Evolutionary conservation across 2,888 invertebrate species (phyloP), one percentile per base, ranked within the genome.

Genomic region (Habroteleia sp.): DNA sequence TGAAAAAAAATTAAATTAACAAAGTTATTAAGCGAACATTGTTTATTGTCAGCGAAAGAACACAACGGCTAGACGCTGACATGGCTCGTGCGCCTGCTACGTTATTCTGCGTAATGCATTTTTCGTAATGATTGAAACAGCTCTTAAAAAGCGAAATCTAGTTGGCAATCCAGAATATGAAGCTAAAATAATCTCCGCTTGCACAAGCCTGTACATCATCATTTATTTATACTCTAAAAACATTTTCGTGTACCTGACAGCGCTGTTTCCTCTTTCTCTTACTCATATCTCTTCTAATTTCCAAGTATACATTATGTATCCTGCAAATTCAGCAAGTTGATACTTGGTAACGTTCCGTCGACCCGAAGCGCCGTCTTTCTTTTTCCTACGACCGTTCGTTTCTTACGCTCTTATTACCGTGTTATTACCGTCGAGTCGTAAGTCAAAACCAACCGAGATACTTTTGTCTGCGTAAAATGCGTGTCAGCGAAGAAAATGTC

Each of bases 261-360:
- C 7, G 52, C 54, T 31, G 56, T 46, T 52, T 60, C 63, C 66
- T 65, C 50, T 66, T 66, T 73, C 60, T 46, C 52, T 60, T 35
- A 56, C 65, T 73, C 60, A 60, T 66, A 73, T 66, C 73, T 66
- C 52, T 60, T 73, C 65, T 73, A 73, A 73, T 73, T 73, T 73
- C 58, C 52, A 44, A 73, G 54, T 66, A 66, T 73, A 60, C 65
- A 60, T 73, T 66, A 73, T 66, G 73, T 66, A 73, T 60, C 73
- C 58, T 44, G 44, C 52, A 50, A 60, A 60, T 65, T 73, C 56
- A 72, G 63, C 72, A 60, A 60, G 63, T 54, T 72, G 72, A 73
- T 73, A 65, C 41, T 44, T 33, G 37, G 65, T 56, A 56, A 58
- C 41, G 31, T 65, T 52, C 52, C 39, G 50, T 63, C 54, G 16